Percentiles rank a stretch among this genome's conserved stretches.
Evolutionary conservation across 2,113 vertebrate species (phyloP).

Genomic region (Terrapene triunguis): DNA sequence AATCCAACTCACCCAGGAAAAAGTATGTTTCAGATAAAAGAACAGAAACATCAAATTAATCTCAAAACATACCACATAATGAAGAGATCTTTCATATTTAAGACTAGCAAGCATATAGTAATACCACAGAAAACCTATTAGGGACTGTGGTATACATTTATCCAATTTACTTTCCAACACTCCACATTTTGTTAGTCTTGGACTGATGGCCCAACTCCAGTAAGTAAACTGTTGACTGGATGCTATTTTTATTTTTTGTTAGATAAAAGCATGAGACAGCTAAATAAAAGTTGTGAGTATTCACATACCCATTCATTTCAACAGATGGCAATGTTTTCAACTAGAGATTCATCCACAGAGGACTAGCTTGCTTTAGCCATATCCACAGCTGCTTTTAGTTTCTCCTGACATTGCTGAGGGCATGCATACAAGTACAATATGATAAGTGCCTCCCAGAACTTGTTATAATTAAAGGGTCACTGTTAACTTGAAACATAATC

Average conservation of each 20-base stretch:
- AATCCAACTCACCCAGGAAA: conserved; percentile 1
- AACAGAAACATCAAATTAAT: neutral
- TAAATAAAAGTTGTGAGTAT: neutral
- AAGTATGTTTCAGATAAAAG: conserved; percentile 29
- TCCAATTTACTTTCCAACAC: conserved; percentile 14
- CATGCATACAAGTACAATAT: neutral
- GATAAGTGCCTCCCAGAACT: neutral
- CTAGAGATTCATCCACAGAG: neutral
- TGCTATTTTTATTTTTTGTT: neutral
- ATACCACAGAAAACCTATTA: neutral
- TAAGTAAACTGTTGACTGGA: neutral
- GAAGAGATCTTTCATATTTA: conserved; percentile 28
- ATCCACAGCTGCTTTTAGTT: neutral
- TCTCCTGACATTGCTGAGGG: neutral
- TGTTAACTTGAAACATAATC: fast-evolving
- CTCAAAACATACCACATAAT: neutral
- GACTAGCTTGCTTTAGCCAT: neutral
- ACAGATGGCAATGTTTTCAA: neutral
- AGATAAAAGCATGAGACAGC: conserved; percentile 2
- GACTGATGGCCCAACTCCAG: neutral
- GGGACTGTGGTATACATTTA: neutral
- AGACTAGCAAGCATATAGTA: neutral
- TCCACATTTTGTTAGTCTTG: neutral
- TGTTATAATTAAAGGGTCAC: neutral
- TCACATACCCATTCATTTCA: neutral